Percentiles rank a stretch among this genome's conserved stretches.
Evolutionary conservation across 2,888 invertebrate species (phyloP).

Genomic region (Slavum lentiscoides): DNA sequence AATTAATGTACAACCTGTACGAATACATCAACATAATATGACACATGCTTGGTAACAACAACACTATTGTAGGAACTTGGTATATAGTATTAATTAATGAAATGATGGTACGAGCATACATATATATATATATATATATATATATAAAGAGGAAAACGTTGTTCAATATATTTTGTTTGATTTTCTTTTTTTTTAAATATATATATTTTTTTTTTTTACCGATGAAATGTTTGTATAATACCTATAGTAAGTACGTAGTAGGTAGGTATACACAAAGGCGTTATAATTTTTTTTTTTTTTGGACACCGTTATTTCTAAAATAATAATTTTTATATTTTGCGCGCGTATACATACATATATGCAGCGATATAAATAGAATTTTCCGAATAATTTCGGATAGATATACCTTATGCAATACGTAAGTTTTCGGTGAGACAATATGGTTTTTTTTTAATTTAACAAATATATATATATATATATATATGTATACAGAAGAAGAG

Average conservation of each 20-base stretch:
- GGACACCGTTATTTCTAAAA: background rate
- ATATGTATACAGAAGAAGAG: background rate
- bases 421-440: background rate
- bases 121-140: too few relatives aligned
- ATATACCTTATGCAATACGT: too few relatives aligned
- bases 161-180: constrained; percentile 3
- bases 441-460: constrained; percentile 25
- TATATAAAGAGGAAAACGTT: constrained; percentile 9
- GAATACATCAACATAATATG: constrained; percentile 38
- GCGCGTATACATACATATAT: background rate
- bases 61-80: constrained; percentile 51
- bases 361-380: background rate
- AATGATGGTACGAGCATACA: constrained; percentile 18
- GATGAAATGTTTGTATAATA: background rate
- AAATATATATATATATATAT: background rate
- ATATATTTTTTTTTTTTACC: constrained; percentile 6
- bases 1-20: constrained; percentile 48
- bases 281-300: background rate
- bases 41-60: constrained; percentile 52
- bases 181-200: constrained; percentile 6
- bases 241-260: background rate
- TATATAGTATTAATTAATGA: constrained; percentile 30
- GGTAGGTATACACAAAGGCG: background rate
- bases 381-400: background rate
- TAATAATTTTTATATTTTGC: constrained; percentile 4